Evolutionary conservation across 1,140 invertebrate species (phyloP), one percentile per base, ranked within the genome.

Genomic region (Sinonovacula constricta): DNA sequence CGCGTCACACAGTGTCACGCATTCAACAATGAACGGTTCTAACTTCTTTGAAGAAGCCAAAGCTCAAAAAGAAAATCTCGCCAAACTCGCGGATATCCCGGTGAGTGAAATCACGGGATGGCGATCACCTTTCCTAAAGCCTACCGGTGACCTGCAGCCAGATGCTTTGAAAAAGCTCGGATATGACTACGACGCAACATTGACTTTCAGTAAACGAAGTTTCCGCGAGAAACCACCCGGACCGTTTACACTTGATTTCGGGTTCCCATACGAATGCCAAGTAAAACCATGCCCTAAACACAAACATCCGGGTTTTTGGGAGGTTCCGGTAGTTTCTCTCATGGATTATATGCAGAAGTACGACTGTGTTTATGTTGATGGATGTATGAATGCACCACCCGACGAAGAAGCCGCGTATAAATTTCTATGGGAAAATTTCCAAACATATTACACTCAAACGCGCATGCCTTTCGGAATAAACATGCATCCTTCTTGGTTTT

Each of bases 1-100:
- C 81, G 95, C 94, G 0, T 93, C 95, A 2, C 95, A 97, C 90
- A 96, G 95, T 15, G 95, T 97, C 67, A 97, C 83, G 2, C 88
- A 90, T 69, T 78, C 36, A 7, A 82, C 83, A 53, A 79, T 83
- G 56, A 81, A 83, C 51, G 80, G 81, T 7, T 57, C 62, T 24
- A 82, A 84, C 28, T 79, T 84, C 34, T 62, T 66, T 26, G 57
- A 80, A 18, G 83, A 85, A 28, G 85, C 84, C 12, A 79, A 81
- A 54, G 53, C 71, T 31, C 81, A 84, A 26, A 86, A 84, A 51
- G 66, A 80, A 36, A 85, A 82, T 33, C 45, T 86, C 22, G 80
- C 81, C 0, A 83, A 75, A 53, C 36, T 79, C 2, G 86, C 85
- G n/a, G 79, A 69, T 15, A 57, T 88, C 15, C 81, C 81, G 14